A percentile compares a stretch with the other conserved stretches of the same genome.
phyloP scores from a whole-genome alignment of 2,113 vertebrate species.

The Arvicanthis niloticus region DNA sequence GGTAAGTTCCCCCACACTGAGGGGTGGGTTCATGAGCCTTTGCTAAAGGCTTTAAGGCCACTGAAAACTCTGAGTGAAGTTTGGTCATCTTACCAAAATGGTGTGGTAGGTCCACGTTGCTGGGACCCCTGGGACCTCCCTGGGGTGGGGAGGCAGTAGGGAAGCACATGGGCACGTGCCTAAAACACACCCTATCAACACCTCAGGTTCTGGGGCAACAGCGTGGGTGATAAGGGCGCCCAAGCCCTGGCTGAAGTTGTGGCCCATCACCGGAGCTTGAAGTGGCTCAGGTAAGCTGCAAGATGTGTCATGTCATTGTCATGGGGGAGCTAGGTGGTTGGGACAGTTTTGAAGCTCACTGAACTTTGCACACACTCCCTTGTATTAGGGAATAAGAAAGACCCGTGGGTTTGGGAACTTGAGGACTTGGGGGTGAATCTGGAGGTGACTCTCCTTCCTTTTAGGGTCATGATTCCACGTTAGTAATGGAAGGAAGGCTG shows the following conservation, averaged over 20 bases:
- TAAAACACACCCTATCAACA: neutral
- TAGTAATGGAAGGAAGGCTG: neutral
- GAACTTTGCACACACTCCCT: neutral
- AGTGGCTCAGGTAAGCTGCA: conserved; percentile 90
- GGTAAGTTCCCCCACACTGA: neutral
- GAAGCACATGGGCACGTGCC: fast-evolving
- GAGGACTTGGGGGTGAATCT: conserved; percentile 18
- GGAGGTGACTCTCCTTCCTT: neutral
- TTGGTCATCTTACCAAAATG: neutral
- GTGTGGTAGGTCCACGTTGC: neutral
- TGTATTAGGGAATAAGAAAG: neutral
- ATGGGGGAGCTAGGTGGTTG: neutral
- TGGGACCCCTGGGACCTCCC: neutral
- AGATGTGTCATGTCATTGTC: neutral
- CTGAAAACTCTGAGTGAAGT: neutral
- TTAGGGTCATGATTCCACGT: neutral
- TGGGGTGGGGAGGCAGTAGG: no score
- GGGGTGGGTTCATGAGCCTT: neutral
- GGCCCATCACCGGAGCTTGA: conserved; percentile 83
- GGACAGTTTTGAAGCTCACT: neutral
- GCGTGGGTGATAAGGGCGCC: conserved; percentile 88
- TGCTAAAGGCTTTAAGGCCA: neutral
- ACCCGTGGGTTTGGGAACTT: neutral
- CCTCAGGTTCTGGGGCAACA: conserved; percentile 92
- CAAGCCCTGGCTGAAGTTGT: conserved; percentile 90